Evolutionary conservation across 2,888 invertebrate species (phyloP).

Genomic region (Calameuta idolon): DNA sequence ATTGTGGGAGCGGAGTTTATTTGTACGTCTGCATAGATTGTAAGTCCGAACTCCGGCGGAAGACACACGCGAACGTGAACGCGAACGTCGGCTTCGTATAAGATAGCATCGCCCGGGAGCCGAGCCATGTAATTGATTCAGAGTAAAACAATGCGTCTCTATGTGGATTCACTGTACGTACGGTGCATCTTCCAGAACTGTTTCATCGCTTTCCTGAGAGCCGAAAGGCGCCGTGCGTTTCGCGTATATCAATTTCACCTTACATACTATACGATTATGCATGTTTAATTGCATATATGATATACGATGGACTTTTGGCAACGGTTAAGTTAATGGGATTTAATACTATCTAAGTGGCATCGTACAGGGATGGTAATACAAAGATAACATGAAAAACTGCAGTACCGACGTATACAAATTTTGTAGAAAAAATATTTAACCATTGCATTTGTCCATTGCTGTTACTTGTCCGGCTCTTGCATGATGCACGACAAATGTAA

Average conservation of each 20-base stretch:
- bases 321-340: too few relatives aligned
- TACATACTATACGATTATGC: too few relatives aligned
- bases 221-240: too few relatives aligned
- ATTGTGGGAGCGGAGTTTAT: constrained; percentile 46
- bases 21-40: constrained; percentile 34
- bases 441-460: constrained; percentile 40
- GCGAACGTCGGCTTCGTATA: constrained; percentile 36
- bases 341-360: too few relatives aligned
- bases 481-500: constrained; percentile 43
- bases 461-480: constrained; percentile 6
- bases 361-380: too few relatives aligned
- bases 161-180: constrained; percentile 45
- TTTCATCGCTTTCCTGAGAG: too few relatives aligned
- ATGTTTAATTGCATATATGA: too few relatives aligned
- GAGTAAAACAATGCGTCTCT: constrained; percentile 60
- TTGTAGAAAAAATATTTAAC: constrained; percentile 13
- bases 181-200: constrained; percentile 16
- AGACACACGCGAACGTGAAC: constrained; percentile 31
- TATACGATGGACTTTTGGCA: too few relatives aligned
- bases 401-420: too few relatives aligned
- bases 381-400: too few relatives aligned
- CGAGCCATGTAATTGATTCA: constrained; percentile 63
- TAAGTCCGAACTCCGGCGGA: constrained; percentile 18
- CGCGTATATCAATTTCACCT: too few relatives aligned
- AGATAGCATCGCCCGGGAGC: constrained; percentile 59